Conservation (phyloP, 2,888 invertebrate genomes). For the Gymnoscelis rufifasciata region DNA sequence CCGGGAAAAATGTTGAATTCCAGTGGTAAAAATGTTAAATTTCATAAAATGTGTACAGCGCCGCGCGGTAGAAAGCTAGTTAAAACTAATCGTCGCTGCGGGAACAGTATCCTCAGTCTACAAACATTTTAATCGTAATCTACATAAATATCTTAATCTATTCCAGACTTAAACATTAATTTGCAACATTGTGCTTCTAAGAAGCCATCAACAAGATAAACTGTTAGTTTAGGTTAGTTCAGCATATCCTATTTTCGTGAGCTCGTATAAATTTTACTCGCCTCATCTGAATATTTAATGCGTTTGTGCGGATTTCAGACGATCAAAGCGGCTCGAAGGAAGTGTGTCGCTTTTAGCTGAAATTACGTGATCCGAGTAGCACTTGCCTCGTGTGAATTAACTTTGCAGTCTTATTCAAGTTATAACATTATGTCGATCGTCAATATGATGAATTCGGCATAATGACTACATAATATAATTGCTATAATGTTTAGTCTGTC, state of each 20-base stretch:
- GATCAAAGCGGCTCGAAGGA: constrained; percentile 43
- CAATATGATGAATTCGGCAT: no score
- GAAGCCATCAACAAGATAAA: constrained; percentile 7
- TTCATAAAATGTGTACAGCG: no score
- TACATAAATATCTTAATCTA: no score
- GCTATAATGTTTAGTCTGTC: no score
- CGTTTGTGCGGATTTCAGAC: constrained; percentile 25
- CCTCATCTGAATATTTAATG: constrained; percentile 26
- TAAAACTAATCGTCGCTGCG: no score
- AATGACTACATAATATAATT: no score
- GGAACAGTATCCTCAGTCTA: no score
- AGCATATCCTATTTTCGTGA: constrained; percentile 24
- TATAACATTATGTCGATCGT: no score
- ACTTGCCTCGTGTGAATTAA: constrained; percentile 38
- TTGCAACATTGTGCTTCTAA: constrained; percentile 9
- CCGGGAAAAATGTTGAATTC: no score
- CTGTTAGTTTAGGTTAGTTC: constrained; percentile 13
- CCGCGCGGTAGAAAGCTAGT: no score
- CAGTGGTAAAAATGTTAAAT: no score
- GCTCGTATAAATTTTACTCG: constrained; percentile 23
- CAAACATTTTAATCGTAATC: no score
- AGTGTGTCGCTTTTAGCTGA: constrained; percentile 51
- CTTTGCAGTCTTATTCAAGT: constrained; percentile 36
- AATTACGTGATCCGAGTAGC: constrained; percentile 47
- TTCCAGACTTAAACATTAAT: constrained; percentile 9